A percentile compares a stretch with the other conserved stretches of the same genome.
These are phyloP conservation scores for Zoroaster sp. DNA, from an alignment of 53 echinoderm and acorn worm species.

Conservation along the genomic window DNA sequence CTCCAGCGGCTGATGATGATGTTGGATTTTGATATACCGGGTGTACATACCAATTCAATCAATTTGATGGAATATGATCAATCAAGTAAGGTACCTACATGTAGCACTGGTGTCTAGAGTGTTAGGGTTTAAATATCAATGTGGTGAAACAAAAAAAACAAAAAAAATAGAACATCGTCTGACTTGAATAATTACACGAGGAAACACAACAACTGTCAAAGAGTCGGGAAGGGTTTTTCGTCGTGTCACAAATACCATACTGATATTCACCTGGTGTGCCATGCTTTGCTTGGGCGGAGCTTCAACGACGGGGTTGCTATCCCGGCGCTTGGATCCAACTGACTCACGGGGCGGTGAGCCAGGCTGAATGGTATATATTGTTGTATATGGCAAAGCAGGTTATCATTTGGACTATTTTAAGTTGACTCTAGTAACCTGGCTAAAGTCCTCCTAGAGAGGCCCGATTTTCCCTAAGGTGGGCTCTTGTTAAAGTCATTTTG, in stretches of 20 bases:
- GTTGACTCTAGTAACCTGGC: neutral
- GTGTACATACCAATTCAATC: too few species aligned
- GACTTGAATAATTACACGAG: too few species aligned
- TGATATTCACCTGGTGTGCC: slow-evolving; percentile 52
- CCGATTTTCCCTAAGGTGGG: neutral
- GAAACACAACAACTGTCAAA: neutral
- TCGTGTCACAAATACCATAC: slow-evolving; percentile 2
- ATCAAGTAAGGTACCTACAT: too few species aligned
- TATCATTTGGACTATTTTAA: slow-evolving; percentile 9
- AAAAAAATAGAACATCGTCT: too few species aligned
- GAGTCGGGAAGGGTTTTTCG: neutral
- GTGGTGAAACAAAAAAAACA: too few species aligned
- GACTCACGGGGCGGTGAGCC: slow-evolving; percentile 45
- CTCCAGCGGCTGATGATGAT: too few species aligned
- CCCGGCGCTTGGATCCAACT: slow-evolving; percentile 52
- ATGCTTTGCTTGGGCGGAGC: slow-evolving; percentile 47
- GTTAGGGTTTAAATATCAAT: too few species aligned
- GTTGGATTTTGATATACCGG: too few species aligned
- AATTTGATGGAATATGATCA: too few species aligned
- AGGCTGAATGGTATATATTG: slow-evolving; percentile 55
- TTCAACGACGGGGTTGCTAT: slow-evolving; percentile 47
- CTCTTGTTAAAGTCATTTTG: too few species aligned
- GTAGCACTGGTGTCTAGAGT: too few species aligned
- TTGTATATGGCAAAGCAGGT: slow-evolving; percentile 55
- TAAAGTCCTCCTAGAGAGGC: too few species aligned